Evolutionary conservation across 2,113 vertebrate species (phyloP).

Genomic region (Mesocricetus auratus): DNA sequence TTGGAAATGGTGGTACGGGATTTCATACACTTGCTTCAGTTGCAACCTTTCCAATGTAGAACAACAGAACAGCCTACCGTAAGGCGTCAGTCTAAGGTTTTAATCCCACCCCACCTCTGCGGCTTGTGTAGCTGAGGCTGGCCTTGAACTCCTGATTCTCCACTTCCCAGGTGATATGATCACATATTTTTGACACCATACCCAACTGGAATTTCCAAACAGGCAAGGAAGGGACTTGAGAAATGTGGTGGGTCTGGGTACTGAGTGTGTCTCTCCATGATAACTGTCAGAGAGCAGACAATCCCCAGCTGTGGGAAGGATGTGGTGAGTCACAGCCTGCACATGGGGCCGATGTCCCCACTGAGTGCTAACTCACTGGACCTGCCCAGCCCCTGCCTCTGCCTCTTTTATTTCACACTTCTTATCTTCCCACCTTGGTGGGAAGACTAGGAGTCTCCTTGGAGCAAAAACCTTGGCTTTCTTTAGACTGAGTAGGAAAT

Average conservation of each 20-base stretch:
- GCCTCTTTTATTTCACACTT: background rate
- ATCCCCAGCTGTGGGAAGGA: background rate
- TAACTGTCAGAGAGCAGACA: background rate
- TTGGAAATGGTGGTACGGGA: background rate
- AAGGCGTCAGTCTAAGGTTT: background rate
- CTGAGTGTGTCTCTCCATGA: accelerated
- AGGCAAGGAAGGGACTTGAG: background rate
- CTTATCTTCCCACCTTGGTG: background rate
- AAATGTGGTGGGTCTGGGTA: background rate
- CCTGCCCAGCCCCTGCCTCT: background rate
- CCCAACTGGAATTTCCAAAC: background rate
- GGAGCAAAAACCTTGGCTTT: background rate
- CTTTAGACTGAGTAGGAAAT: conserved; percentile 1
- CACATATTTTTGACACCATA: background rate
- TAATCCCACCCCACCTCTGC: background rate
- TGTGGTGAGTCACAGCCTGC: background rate
- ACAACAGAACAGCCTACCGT: background rate
- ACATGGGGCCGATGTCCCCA: background rate
- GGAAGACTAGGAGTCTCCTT: background rate
- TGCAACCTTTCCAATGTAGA: background rate
- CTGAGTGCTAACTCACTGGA: background rate
- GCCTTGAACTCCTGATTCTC: background rate
- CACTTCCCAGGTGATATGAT: background rate
- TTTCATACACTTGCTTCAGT: conserved; percentile 26
- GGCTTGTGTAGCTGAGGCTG: background rate